Evolutionary conservation across 2,888 invertebrate genomes (phyloP).

Genomic region (Operophtera brumata): DNA sequence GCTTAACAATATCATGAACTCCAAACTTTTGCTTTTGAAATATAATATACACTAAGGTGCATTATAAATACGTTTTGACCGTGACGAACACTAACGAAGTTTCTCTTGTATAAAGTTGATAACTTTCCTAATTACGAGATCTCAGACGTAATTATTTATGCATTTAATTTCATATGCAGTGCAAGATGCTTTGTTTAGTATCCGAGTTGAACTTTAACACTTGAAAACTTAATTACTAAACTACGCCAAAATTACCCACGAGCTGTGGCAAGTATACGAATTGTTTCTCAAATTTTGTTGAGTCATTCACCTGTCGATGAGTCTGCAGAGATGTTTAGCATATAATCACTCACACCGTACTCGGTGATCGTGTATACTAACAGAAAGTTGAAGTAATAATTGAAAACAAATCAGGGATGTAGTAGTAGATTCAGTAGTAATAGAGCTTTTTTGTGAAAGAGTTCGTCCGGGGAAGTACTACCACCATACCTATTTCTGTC

Average conservation of each 20-base stretch:
- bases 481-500: too few species aligned
- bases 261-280: slow-evolving; percentile 1
- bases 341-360: not conserved
- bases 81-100: not conserved
- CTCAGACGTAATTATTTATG: slow-evolving; percentile 11
- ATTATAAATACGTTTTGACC: slow-evolving; percentile 3
- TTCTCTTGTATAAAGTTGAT: not conserved
- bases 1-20: too few species aligned
- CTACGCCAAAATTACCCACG: not conserved
- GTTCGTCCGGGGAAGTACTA: too few species aligned
- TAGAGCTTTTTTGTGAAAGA: too few species aligned
- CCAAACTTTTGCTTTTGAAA: too few species aligned
- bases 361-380: not conserved
- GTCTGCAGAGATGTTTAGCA: not conserved
- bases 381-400: not conserved
- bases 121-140: slow-evolving; percentile 16
- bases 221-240: too few species aligned
- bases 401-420: not conserved
- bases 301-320: not conserved
- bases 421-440: too few species aligned
- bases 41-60: too few species aligned
- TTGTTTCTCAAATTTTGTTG: too few species aligned
- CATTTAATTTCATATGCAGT: slow-evolving; percentile 4
- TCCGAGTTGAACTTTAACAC: not conserved
- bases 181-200: not conserved